Evolutionary conservation across 2,888 invertebrate species (phyloP).

Genomic region (Pollenia amentaria): DNA sequence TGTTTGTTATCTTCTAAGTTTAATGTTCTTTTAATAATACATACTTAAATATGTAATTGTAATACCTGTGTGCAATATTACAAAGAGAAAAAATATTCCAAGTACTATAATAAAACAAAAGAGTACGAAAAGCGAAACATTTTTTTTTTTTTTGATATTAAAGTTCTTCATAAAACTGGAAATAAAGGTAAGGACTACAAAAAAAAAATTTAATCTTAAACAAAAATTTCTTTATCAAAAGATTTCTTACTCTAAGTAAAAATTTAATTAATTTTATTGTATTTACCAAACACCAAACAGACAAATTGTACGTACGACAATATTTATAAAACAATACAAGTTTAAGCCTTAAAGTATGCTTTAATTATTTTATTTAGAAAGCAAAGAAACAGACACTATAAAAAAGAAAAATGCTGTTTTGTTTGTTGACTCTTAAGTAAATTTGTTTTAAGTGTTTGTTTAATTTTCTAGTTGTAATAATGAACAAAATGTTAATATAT

Average conservation of each 20-base stretch:
- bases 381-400: not conserved
- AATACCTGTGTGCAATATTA: constrained; percentile 30
- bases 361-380: constrained; percentile 23
- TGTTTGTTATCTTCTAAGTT: constrained; percentile 75
- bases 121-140: not conserved
- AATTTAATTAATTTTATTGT: constrained; percentile 55
- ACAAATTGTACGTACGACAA: constrained; percentile 3
- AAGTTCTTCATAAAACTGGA: constrained; percentile 16
- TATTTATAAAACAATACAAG: constrained; percentile 30
- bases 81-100: constrained; percentile 5
- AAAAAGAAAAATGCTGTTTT: not conserved
- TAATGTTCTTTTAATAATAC: constrained; percentile 82
- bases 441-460: constrained; percentile 49
- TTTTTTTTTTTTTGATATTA: not conserved
- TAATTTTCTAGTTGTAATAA: constrained; percentile 50
- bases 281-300: not conserved
- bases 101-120: constrained; percentile 6
- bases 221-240: not conserved
- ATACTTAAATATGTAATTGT: constrained; percentile 70
- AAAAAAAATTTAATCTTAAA: not conserved
- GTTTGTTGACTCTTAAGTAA: not conserved
- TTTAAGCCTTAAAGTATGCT: constrained; percentile 51
- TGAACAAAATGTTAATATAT: constrained; percentile 3
- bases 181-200: constrained; percentile 17
- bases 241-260: constrained; percentile 39